Evolutionary conservation across 1,140 invertebrate species (phyloP), one percentile per base, ranked within the genome.

Genomic region (Reticulitermes speratus): DNA sequence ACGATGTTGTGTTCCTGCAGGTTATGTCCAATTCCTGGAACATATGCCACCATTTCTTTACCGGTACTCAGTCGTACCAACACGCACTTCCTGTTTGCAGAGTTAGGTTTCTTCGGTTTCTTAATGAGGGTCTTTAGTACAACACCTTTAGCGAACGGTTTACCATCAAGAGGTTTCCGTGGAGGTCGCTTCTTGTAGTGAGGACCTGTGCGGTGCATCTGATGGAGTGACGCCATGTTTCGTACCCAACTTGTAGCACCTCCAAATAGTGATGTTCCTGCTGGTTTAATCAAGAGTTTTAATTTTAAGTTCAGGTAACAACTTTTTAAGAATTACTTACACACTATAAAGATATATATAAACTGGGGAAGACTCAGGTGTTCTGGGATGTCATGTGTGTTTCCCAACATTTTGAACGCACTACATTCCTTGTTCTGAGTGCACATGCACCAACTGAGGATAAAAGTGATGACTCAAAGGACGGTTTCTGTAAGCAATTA

Each of bases 101-200:
- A 99, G 92, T 99, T 99, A 0, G 99, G 99, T 90, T 99, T 99
- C 91, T 99, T 99, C 0, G 99, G 99, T 90, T 99, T 99, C 89
- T 96, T 98, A 82, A 98, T 97, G 2, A 99, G 87, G 0, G 97
- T 97, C 90, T 96, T 98, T 1, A 99, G 90, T 0, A 99, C 94
- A 45, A 99, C 94, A 25, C 97, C 97, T 92, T 98, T 98, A 87
- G 96, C 94, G 89, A 96, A 96, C 2, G 97, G 97, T 82, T 94
- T 94, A 0, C 95, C 95, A 87, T 94, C 94, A 0, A 98, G 90
- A 0, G 96, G 96, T 88, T 94, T 93, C 85, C 93, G 93, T 12
- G 92, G 93, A 75, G 93, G 93, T 45, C 94, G 91, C 1, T 89
- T 91, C 89, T 95, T 96, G 7, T 92, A 91, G 86, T 94, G 93